Evolutionary conservation across 2,797 vertebrate species (phyloP).

Genomic region (Thaleichthys pacificus): DNA sequence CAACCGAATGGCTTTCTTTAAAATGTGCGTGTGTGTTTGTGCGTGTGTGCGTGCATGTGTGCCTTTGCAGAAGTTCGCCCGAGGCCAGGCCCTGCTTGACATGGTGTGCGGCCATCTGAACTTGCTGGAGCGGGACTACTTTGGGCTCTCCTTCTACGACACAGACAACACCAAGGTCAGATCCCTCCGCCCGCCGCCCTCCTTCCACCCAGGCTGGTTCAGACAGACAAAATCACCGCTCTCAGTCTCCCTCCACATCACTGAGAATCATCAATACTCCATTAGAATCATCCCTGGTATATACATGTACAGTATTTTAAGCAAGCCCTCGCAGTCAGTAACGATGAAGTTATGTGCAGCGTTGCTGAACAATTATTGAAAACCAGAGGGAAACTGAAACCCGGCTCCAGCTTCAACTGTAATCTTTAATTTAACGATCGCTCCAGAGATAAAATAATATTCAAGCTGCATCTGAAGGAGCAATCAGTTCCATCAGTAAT

Average conservation of each 20-base stretch:
- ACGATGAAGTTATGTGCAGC: neutral
- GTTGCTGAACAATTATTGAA: neutral
- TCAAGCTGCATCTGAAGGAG: neutral
- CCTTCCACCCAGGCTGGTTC: neutral
- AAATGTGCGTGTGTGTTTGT: slow-evolving; percentile 24
- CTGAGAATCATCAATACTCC: no score
- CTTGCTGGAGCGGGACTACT: slow-evolving; percentile 98
- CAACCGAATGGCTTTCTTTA: slow-evolving; percentile 6
- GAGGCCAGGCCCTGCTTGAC: slow-evolving; percentile 91
- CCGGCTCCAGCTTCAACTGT: no score
- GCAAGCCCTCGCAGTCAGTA: no score
- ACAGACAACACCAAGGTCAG: slow-evolving; percentile 92
- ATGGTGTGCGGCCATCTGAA: slow-evolving; percentile 97
- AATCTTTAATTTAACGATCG: neutral
- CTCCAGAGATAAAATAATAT: neutral
- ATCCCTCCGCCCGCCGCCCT: slow-evolving; percentile 8
- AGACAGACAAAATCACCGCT: neutral
- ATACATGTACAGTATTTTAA: no score
- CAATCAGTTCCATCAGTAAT: neutral
- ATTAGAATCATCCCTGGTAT: no score
- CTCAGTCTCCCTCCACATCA: no score
- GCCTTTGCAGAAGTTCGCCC: slow-evolving; percentile 85
- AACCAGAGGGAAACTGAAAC: neutral
- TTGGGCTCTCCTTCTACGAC: slow-evolving; percentile 91
- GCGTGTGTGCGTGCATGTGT: slow-evolving; percentile 21